Base-by-base conservation (phyloP, 2,113 vertebrate genomes). In the Bos javanicus region DNA sequence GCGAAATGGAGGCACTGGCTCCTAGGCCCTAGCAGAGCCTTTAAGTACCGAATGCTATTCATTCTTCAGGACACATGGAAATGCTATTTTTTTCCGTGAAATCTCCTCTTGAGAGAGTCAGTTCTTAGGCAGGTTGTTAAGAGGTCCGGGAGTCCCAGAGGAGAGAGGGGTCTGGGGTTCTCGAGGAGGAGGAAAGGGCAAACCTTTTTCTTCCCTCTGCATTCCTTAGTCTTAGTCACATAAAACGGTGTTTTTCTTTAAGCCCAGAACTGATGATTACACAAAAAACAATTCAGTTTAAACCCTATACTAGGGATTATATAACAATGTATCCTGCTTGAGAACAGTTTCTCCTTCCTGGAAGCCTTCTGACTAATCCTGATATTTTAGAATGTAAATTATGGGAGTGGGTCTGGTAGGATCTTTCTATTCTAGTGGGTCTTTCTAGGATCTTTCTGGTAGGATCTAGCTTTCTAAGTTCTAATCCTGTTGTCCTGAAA, bases 101-200 rank as follows among this genome's bases (percentile, higher is more conserved):
- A 67, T 86, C 50, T 23, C 57, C 62, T 56, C 67, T 39, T 74
- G 19, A 74, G 19, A 39, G 67, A 39, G 21, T 74, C 67, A 39
- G 0, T 74, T 74, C 67, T 74, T 74, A 13, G n/a, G n/a, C n/a
- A 39, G 19, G 5, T 74, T 71, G 67, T 23, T 74, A 23, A 71
- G 67, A 39, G 39, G 67, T 23, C n/a, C 0, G 0, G 16, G 7
- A 11, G n/a, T 39, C n/a, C 67, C n/a, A 2, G 67, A 39, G 21
- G 67, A 74, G n/a, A 74, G 67, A 39, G 6, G n/a, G n/a, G 67
- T 74, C n/a, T 39, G 19, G 19, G 19, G 67, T 12, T 71, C n/a
- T 74, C 5, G 0, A 74, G n/a, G 19, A 74, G n/a, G n/a, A 74
- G 67, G n/a, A 74, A 39, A 39, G 67, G n/a, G 36, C 5, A 71